phyloP scores from a whole-genome alignment of 1,140 invertebrate species.

The Euschistus heros region DNA sequence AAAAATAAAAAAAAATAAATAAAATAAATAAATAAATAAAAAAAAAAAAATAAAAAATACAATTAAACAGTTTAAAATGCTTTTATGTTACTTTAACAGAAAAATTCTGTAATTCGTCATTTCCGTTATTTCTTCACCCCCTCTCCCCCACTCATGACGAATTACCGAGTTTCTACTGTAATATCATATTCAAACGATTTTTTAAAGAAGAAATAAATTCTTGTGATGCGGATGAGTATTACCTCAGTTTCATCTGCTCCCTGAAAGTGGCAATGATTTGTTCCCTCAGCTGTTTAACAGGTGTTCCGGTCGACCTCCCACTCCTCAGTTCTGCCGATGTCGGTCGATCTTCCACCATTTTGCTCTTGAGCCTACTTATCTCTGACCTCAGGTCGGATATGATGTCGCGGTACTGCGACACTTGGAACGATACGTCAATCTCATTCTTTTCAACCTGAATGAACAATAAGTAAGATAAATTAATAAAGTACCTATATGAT shows the following conservation, averaged over 20 bases:
- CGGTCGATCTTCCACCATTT: slow-evolving; percentile 61
- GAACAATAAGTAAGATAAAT: not conserved
- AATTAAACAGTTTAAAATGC: no score
- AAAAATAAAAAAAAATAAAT: no score
- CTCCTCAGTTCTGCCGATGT: slow-evolving; percentile 37
- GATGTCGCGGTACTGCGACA: slow-evolving; percentile 68
- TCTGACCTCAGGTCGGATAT: slow-evolving; percentile 74
- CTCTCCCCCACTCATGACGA: no score
- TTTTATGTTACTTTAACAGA: no score
- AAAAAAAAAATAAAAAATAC: no score
- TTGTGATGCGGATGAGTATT: no score
- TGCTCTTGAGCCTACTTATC: slow-evolving; percentile 65
- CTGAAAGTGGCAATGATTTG: slow-evolving; percentile 78
- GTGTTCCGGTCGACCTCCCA: slow-evolving; percentile 33
- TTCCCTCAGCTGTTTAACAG: slow-evolving; percentile 63
- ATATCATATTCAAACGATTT: no score
- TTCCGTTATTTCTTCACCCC: no score
- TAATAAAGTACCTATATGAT: not conserved
- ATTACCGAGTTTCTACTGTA: no score
- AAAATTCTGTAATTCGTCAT: no score
- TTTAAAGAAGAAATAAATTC: no score
- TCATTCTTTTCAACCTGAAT: slow-evolving; percentile 60
- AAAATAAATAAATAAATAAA: no score
- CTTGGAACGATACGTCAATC: slow-evolving; percentile 68
- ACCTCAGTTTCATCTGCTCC: slow-evolving; percentile 79